Percentiles rank a stretch among this genome's conserved stretches.
Evolutionary conservation across 2,888 invertebrate genomes (phyloP).

Genomic region (Cyclophora punctaria): DNA sequence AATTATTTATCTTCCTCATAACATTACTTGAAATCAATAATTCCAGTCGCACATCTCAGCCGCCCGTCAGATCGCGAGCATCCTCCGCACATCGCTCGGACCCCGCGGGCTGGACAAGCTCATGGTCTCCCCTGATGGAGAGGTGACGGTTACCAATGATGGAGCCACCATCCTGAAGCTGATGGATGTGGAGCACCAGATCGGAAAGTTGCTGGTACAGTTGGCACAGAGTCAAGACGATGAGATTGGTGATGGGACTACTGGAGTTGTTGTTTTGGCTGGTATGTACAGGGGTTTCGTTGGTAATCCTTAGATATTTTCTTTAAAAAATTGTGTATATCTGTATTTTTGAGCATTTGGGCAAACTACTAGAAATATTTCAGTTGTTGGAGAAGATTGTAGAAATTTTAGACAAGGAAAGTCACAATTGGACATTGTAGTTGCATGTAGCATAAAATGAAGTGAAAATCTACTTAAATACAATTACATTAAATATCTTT

Average conservation of each 20-base stretch:
- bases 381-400: no score
- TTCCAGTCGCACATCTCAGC: constrained; percentile 96
- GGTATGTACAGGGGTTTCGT: constrained; percentile 40
- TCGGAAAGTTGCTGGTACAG: constrained; percentile 98
- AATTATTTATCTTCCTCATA: not conserved
- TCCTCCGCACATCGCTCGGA: constrained; percentile 93
- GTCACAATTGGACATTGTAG: no score
- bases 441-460: no score
- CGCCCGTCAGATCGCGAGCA: constrained; percentile 93
- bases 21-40: not conserved
- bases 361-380: no score
- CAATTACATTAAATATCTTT: no score
- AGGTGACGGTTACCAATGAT: constrained; percentile 98
- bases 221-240: constrained; percentile 99
- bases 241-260: constrained; percentile 99
- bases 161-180: constrained; percentile 99
- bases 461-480: no score
- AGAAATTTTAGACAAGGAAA: no score
- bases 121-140: constrained; percentile 97
- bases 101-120: constrained; percentile 98
- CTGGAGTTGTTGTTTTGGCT: constrained; percentile 93
- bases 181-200: constrained; percentile 99
- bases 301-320: not conserved
- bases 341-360: not conserved
- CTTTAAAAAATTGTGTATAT: not conserved